These are phyloP conservation scores for Oryzias dopingdopingensis DNA, from an alignment of 2,797 vertebrate species.

Conservation along the genomic window DNA sequence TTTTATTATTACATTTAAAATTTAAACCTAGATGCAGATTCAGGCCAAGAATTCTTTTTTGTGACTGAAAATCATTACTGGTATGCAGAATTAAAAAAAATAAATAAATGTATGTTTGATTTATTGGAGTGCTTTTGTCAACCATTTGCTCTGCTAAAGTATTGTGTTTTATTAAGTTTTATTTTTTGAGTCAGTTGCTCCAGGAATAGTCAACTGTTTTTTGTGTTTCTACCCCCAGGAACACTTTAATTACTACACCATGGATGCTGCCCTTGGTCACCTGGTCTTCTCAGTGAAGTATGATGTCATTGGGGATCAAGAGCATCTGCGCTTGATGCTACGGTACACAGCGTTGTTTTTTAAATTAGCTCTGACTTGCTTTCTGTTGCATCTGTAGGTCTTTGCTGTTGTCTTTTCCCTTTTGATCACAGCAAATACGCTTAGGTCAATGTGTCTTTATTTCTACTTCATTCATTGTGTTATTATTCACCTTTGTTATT, in stretches of 20 bases:
- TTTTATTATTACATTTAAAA: too few species aligned
- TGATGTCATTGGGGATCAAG: conserved; percentile 93
- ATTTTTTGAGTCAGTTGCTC: conserved; percentile 10
- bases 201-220: conserved; percentile 17
- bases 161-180: conserved; percentile 2
- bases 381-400: conserved; percentile 10
- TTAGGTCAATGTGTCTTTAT: background rate
- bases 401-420: background rate
- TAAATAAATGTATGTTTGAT: too few species aligned
- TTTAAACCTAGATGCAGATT: too few species aligned
- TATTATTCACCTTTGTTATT: too few species aligned
- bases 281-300: conserved; percentile 97
- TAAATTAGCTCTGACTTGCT: conserved; percentile 13
- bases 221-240: conserved; percentile 79
- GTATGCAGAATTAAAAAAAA: too few species aligned
- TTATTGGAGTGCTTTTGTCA: conserved; percentile 5
- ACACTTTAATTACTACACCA: conserved; percentile 98
- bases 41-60: too few species aligned
- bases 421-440: background rate
- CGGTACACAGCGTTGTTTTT: conserved; percentile 73
- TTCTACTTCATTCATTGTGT: background rate
- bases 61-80: too few species aligned
- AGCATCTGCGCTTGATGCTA: conserved; percentile 91
- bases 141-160: conserved; percentile 5
- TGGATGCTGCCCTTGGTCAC: conserved; percentile 89